These are phyloP conservation scores for Sinohyriopsis cumingii DNA, from an alignment of 2,888 invertebrate species.

Conservation along the genomic window DNA sequence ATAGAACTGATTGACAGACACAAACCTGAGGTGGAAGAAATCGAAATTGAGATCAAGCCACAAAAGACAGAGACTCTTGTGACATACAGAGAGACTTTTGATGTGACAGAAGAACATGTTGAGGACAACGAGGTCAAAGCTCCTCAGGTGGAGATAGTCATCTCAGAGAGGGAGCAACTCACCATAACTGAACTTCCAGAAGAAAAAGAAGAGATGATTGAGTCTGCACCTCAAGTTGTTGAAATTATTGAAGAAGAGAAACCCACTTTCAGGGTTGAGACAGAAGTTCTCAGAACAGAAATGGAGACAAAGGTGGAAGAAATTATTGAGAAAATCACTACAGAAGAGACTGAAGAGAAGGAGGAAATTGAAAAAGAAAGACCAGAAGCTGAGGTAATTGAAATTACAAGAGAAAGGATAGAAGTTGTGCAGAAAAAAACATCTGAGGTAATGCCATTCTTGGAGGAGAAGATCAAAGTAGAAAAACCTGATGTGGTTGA, in stretches of 20 bases:
- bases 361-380: constrained; percentile 22
- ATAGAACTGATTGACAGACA: constrained; percentile 1
- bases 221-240: constrained; percentile 6
- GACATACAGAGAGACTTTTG: constrained; percentile 39
- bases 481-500: constrained; percentile 17
- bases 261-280: constrained; percentile 2
- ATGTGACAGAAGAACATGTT: constrained; percentile 21
- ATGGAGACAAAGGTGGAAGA: constrained; percentile 6
- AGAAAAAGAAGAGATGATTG: constrained; percentile 12
- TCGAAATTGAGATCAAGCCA: constrained; percentile 22
- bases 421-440: not conserved
- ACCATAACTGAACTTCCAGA: constrained; percentile 16
- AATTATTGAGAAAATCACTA: constrained; percentile 8
- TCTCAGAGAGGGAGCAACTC: constrained; percentile 11
- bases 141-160: not conserved
- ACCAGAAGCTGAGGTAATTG: constrained; percentile 9
- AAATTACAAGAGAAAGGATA: constrained; percentile 6
- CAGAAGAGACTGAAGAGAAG: constrained; percentile 17
- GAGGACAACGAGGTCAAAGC: constrained; percentile 17
- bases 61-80: constrained; percentile 29
- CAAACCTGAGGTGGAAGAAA: constrained; percentile 16
- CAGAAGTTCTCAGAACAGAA: constrained; percentile 8
- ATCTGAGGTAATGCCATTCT: not conserved
- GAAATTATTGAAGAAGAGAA: constrained; percentile 16
- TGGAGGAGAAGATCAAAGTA: constrained; percentile 2